Base-by-base conservation (phyloP, 1,140 invertebrate species). In the Neodiprion virginianus region DNA sequence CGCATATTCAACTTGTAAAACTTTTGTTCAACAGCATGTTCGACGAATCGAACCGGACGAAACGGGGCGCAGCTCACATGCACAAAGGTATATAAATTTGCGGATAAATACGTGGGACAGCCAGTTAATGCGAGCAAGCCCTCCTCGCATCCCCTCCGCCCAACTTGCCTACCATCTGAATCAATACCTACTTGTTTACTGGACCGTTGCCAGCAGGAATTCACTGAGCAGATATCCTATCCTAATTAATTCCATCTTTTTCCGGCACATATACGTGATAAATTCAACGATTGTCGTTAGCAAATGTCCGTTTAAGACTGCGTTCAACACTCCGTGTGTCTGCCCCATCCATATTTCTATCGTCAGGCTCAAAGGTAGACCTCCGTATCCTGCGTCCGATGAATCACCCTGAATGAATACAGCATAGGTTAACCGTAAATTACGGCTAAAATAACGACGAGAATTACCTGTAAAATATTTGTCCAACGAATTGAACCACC, bases 141-240 rank as follows among this genome's bases (percentile, higher is more conserved):
- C 74, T 66, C 21, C 71, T 73, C 72, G 73, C 72, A 75, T 66
- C 67, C 69, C 74, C 75, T 71, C 72, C 53, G 67, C 68, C 74
- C 74, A 70, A 70, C 53, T 40, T 49, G 40, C 76, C 65, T 65
- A 67, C 79, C 79, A 81, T 84, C 76, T 79, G 74, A 83, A 86
- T 86, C 83, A 84, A 86, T 85, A 85, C 77, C 81, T 82, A 84
- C 79, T 84, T 84, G 84, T 84, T 84, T 84, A 83, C 80, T 84
- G 84, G 82, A 84, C 78, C 77, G 73, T 77, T 83, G 84, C 82
- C 83, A 84, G 74, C 69, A 69, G 79, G 78, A 83, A 84, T 84
- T 83, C 80, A 80, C 75, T 74, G 74, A 83, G 80, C 74, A 61
- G 11, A 61, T 40, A 67, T 72, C 67, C 68, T 40, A 69, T 74